These are phyloP conservation scores for Penelope pileata DNA, from an alignment of 2,113 vertebrate genomes.

Conservation along the genomic window DNA sequence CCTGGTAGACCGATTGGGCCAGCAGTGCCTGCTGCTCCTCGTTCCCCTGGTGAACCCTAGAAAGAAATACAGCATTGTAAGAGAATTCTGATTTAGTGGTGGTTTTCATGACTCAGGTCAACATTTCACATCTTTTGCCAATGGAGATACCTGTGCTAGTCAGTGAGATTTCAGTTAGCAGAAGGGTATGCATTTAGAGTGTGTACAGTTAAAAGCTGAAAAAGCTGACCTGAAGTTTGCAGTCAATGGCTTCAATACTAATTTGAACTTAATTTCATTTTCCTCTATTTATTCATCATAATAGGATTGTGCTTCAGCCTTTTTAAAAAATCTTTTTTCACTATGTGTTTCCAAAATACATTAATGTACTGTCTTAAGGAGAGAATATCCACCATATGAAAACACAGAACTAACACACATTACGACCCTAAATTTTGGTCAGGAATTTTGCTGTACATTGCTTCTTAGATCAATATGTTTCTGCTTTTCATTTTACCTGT, in stretches of 20 bases:
- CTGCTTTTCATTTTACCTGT: background rate
- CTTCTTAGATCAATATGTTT: background rate
- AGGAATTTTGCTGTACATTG: background rate
- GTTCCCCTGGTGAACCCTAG: slow-evolving; percentile 96
- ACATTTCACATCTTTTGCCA: background rate
- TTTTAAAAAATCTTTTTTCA: background rate
- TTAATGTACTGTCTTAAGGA: background rate
- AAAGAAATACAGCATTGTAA: background rate
- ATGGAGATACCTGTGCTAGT: background rate
- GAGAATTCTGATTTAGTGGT: background rate
- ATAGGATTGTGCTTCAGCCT: background rate
- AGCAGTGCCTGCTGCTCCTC: slow-evolving; percentile 90
- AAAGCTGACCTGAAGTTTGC: background rate
- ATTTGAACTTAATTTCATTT: background rate
- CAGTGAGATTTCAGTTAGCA: background rate
- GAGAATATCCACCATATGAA: background rate
- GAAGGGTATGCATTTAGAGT: background rate
- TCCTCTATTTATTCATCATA: background rate
- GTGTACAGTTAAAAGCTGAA: background rate
- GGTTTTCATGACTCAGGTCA: background rate
- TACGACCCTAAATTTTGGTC: background rate
- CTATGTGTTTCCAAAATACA: background rate
- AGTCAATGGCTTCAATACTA: background rate
- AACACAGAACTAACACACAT: background rate
- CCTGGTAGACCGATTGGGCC: slow-evolving; percentile 94